Conservation (phyloP, 2,113 vertebrate species). For the Numida meleagris region DNA sequence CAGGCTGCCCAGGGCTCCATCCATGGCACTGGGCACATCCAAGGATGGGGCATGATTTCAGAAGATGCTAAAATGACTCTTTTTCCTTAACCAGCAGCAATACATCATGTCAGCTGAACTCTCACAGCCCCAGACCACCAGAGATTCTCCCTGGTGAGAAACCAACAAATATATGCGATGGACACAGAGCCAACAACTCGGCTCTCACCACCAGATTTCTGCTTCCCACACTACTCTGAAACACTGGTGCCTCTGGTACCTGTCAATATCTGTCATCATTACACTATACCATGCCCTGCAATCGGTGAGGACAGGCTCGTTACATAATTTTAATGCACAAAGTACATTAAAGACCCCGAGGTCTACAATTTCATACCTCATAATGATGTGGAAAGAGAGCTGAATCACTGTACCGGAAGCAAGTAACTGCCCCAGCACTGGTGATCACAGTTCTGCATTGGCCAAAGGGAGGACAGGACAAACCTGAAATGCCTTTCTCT, state of each 20-base stretch:
- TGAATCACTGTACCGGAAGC: background rate
- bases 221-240: background rate
- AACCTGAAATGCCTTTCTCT: background rate
- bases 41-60: background rate
- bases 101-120: background rate
- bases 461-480: background rate
- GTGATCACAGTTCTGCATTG: background rate
- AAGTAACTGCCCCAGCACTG: background rate
- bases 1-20: too few species aligned
- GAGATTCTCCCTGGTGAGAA: background rate
- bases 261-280: conserved; percentile 22
- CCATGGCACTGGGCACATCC: too few species aligned
- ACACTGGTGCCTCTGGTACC: background rate
- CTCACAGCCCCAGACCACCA: background rate
- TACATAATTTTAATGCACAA: conserved; percentile 54
- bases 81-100: background rate
- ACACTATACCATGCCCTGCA: fast-evolving
- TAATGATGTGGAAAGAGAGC: background rate
- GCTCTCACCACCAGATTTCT: background rate
- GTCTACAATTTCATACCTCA: background rate
- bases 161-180: background rate
- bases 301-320: background rate
- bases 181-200: background rate
- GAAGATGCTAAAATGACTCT: background rate
- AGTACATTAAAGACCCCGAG: background rate